These are phyloP conservation scores for Lepetodrilus schrolli DNA, from an alignment of 2,888 invertebrate genomes.

Conservation along the genomic window DNA sequence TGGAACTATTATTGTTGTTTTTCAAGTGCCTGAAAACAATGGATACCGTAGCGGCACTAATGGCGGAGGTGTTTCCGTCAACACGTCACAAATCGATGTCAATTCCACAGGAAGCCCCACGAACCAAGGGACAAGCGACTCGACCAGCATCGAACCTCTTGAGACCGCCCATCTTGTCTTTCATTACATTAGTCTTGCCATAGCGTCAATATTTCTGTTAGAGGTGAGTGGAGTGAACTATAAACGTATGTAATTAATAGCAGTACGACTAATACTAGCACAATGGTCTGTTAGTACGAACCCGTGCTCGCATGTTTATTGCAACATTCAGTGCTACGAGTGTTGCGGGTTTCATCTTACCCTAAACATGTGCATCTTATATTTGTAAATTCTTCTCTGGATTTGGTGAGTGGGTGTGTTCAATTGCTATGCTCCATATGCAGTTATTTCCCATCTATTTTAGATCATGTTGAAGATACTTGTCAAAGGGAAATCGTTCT, in stretches of 20 bases:
- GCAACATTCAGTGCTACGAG: too few relatives aligned
- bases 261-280: too few relatives aligned
- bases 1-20: too few relatives aligned
- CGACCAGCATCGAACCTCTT: background rate
- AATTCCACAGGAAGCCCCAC: slow-evolving; percentile 8
- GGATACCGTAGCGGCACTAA: background rate
- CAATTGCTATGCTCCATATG: too few relatives aligned
- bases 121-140: slow-evolving; percentile 35
- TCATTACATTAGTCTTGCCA: slow-evolving; percentile 49
- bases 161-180: slow-evolving; percentile 34
- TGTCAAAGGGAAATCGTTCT: slow-evolving; percentile 39
- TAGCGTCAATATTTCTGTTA: slow-evolving; percentile 49
- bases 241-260: too few relatives aligned
- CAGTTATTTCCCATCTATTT: too few relatives aligned
- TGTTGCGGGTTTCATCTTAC: too few relatives aligned
- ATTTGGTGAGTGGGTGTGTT: too few relatives aligned
- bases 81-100: background rate
- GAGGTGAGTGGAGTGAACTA: slow-evolving; percentile 56
- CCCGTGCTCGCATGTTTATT: too few relatives aligned
- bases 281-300: too few relatives aligned
- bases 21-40: slow-evolving; percentile 29
- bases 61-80: background rate
- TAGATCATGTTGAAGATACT: slow-evolving; percentile 44
- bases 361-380: too few relatives aligned
- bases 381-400: too few relatives aligned